phyloP scores from a whole-genome alignment of 2,888 invertebrate genomes.

The Aelia acuminata region DNA sequence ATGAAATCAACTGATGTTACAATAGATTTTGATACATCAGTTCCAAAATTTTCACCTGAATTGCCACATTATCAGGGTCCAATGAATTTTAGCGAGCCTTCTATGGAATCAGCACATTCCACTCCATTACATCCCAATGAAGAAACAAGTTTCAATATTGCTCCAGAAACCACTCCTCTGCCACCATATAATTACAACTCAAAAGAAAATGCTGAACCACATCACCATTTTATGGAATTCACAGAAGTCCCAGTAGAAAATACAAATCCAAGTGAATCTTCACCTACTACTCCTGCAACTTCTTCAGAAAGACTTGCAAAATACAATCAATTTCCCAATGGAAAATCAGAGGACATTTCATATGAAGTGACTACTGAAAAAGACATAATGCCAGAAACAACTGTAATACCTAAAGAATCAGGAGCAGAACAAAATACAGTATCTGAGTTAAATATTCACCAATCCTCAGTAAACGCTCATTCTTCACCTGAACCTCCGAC shows the following conservation, averaged over 20 bases:
- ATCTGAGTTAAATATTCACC: constrained; percentile 26
- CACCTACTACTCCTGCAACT: constrained; percentile 16
- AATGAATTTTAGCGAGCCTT: neutral
- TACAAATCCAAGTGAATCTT: neutral
- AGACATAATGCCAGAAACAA: neutral
- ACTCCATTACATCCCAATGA: neutral
- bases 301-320: constrained; percentile 17
- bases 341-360: neutral
- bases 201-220: neutral
- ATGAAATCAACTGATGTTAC: neutral
- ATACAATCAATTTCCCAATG: constrained; percentile 4
- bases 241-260: neutral
- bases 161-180: neutral
- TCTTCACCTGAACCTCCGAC: neutral
- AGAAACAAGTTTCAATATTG: neutral
- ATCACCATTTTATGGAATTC: neutral
- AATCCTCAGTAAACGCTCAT: constrained; percentile 8
- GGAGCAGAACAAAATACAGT: constrained; percentile 19
- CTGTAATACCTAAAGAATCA: neutral
- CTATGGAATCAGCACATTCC: neutral
- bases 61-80: neutral
- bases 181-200: neutral
- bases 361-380: neutral
- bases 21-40: constrained; percentile 50
- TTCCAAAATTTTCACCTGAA: constrained; percentile 64